These are phyloP conservation scores for Tychaedon coryphoeus DNA, from an alignment of 2,113 vertebrate species.

Conservation along the genomic window DNA sequence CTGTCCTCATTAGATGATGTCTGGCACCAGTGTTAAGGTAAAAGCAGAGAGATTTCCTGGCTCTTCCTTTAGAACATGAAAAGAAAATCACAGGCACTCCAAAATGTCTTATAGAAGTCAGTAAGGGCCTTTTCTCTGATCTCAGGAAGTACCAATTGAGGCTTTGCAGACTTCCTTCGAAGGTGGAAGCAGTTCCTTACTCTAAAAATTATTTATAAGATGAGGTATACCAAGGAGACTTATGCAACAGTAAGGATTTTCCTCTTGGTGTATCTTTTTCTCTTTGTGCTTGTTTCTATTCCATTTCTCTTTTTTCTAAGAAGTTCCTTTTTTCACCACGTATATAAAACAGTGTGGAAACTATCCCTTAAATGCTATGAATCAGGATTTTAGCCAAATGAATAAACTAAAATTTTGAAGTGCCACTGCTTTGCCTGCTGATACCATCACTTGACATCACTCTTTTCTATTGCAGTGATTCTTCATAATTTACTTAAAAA, in stretches of 20 bases:
- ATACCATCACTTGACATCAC: not conserved
- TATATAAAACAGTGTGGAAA: not conserved
- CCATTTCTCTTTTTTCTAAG: not conserved
- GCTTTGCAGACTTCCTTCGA: not conserved
- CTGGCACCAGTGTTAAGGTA: not conserved
- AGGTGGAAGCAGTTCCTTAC: not conserved
- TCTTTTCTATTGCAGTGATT: not conserved
- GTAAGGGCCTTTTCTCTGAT: not conserved
- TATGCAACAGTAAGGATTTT: not conserved
- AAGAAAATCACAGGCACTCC: not conserved
- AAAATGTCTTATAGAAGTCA: not conserved
- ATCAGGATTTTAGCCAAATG: not conserved
- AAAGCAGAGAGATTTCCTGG: not conserved
- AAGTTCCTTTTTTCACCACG: accelerated
- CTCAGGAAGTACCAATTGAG: not conserved
- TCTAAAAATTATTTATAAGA: not conserved
- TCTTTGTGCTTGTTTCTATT: not conserved
- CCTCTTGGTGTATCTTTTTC: not conserved
- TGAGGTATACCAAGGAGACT: not conserved
- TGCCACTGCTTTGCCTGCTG: accelerated
- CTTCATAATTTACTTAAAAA: not conserved
- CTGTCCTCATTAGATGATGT: not conserved
- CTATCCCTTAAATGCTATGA: not conserved
- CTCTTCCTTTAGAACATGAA: not conserved
- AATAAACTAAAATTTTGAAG: not conserved